phyloP scores from a whole-genome alignment of 2,888 invertebrate species.

The Drosophila robusta region DNA sequence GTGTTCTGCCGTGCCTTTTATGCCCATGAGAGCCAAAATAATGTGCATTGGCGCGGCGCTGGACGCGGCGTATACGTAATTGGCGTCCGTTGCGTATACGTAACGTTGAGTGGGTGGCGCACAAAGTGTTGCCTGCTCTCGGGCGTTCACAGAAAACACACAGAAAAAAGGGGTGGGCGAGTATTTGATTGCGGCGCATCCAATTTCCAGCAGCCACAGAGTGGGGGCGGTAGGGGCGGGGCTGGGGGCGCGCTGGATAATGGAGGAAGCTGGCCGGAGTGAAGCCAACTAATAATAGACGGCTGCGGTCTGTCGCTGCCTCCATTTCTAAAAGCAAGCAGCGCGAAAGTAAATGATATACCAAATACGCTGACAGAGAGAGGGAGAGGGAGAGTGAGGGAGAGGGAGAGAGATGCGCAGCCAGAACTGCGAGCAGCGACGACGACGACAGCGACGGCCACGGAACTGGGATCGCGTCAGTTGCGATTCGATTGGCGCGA shows the following conservation, averaged over 20 bases:
- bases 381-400: not conserved
- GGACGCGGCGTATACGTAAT: conserved; percentile 18
- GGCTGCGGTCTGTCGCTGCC: not conserved
- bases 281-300: conserved; percentile 44
- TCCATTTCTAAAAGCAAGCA: conserved; percentile 18
- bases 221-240: not conserved
- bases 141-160: conserved; percentile 7
- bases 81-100: conserved; percentile 17
- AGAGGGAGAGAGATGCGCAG: too few relatives aligned
- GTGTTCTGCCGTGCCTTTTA: too few relatives aligned
- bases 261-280: conserved; percentile 26
- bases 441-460: conserved; percentile 10
- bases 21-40: not conserved
- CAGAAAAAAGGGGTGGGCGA: not conserved
- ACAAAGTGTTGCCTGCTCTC: conserved; percentile 32
- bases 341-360: conserved; percentile 6
- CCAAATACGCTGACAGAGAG: conserved; percentile 1
- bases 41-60: conserved; percentile 1
- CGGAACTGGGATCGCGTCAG: conserved; percentile 43
- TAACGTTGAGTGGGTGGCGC: conserved; percentile 5
- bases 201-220: conserved; percentile 1
- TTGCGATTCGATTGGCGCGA: conserved; percentile 49
- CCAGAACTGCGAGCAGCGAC: not conserved
- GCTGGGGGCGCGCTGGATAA: conserved; percentile 17
- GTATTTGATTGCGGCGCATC: not conserved